Conservation (phyloP, 2,888 invertebrate species). For the Temnothorax rugatulus region DNA sequence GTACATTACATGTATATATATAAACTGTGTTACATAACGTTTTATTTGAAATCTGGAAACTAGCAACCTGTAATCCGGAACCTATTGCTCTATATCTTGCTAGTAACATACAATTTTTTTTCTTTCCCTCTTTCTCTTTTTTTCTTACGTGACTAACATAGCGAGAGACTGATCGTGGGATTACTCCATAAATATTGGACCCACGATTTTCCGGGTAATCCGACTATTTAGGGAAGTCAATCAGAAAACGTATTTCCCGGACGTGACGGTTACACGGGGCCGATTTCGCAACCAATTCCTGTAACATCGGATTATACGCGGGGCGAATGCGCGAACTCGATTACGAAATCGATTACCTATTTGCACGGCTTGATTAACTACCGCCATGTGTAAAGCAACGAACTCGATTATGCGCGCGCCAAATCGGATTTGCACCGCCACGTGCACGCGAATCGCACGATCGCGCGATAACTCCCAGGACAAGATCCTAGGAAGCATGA, state of each 20-base stretch:
- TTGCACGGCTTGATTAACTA: conserved; percentile 51
- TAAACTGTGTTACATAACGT: background rate
- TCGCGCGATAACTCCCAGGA: conserved; percentile 21
- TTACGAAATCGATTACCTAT: conserved; percentile 50
- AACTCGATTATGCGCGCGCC: conserved; percentile 41
- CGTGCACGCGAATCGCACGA: conserved; percentile 41
- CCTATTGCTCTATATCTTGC: background rate
- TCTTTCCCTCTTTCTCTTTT: background rate
- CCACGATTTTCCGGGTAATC: conserved; percentile 7
- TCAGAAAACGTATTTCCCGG: conserved; percentile 41
- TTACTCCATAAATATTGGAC: conserved; percentile 25
- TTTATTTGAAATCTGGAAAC: background rate
- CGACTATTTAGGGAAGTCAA: conserved; percentile 46
- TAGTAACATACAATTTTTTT: background rate
- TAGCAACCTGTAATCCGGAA: background rate
- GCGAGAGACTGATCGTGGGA: background rate
- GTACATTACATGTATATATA: too few relatives aligned
- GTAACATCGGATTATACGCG: conserved; percentile 41
- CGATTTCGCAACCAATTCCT: conserved; percentile 46
- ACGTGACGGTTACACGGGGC: conserved; percentile 41
- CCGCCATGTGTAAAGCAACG: conserved; percentile 47
- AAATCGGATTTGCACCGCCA: conserved; percentile 43
- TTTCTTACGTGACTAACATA: background rate
- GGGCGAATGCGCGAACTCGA: conserved; percentile 49
- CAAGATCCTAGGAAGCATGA: conserved; percentile 11